phyloP scores from a whole-genome alignment of 2,113 vertebrate genomes.

The Indicator maculatus region DNA sequence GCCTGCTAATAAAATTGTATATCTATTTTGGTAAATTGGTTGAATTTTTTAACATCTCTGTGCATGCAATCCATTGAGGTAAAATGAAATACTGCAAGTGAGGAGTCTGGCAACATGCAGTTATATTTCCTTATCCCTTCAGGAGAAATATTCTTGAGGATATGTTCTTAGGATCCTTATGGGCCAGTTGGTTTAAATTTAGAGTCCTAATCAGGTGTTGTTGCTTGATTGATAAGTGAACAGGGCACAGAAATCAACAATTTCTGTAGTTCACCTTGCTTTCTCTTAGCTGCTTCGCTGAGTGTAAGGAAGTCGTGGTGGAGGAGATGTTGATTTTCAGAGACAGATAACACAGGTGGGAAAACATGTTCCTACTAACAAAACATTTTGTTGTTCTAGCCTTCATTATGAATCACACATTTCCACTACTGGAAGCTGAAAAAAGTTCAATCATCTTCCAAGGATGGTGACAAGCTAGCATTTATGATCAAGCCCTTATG shows the following conservation, averaged over 20 bases:
- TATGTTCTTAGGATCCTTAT: slow-evolving; percentile 8
- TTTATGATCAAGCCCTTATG: not conserved
- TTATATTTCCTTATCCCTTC: not conserved
- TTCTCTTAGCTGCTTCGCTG: not conserved
- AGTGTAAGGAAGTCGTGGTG: not conserved
- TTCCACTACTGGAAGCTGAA: not conserved
- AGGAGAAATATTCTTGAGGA: slow-evolving; percentile 2
- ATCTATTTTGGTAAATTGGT: not conserved
- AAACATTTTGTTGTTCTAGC: not conserved
- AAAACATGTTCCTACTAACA: not conserved
- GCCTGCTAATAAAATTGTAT: not conserved
- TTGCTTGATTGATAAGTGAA: slow-evolving; percentile 42
- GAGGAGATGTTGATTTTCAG: not conserved
- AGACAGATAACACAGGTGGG: not conserved
- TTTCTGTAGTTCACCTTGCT: not conserved
- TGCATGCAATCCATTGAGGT: not conserved
- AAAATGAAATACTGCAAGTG: not conserved
- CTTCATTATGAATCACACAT: not conserved
- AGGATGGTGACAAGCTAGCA: accelerated
- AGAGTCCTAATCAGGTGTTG: slow-evolving; percentile 21
- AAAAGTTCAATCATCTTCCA: not conserved
- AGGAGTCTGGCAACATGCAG: not conserved
- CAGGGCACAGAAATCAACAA: slow-evolving; percentile 9
- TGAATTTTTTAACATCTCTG: not conserved
- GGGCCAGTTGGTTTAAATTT: slow-evolving; percentile 48